Evolutionary conservation across 1,140 invertebrate genomes (phyloP).

Genomic region (Melanaphis sacchari): DNA sequence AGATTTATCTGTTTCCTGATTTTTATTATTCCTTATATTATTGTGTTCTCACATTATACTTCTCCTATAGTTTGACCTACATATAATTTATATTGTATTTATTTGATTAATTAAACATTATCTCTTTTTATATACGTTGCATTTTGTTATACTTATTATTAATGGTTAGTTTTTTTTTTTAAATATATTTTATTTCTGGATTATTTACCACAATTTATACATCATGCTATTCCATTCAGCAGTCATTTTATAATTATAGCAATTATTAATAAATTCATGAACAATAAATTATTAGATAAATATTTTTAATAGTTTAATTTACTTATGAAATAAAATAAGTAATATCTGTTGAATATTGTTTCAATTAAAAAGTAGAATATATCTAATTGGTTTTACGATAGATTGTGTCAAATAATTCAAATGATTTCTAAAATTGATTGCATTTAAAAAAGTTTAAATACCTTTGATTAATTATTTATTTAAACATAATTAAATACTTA

Average conservation of each 20-base stretch:
- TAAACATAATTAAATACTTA: too few relatives aligned
- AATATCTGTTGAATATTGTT: background rate
- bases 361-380: background rate
- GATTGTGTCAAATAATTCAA: too few relatives aligned
- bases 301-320: background rate
- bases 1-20: background rate
- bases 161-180: background rate
- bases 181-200: background rate
- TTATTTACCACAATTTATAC: background rate
- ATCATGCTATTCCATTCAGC: background rate
- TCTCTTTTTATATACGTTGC: background rate
- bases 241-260: background rate
- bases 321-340: background rate
- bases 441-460: too few relatives aligned
- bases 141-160: background rate
- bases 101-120: background rate
- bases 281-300: background rate
- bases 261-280: background rate
- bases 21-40: background rate
- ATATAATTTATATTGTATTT: constrained; percentile 8
- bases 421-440: too few relatives aligned
- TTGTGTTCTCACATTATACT: background rate
- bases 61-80: background rate
- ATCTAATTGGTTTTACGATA: background rate
- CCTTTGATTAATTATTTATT: too few relatives aligned